Evolutionary conservation across 2,113 vertebrate genomes (phyloP).

Genomic region (Cichladusa arquata): DNA sequence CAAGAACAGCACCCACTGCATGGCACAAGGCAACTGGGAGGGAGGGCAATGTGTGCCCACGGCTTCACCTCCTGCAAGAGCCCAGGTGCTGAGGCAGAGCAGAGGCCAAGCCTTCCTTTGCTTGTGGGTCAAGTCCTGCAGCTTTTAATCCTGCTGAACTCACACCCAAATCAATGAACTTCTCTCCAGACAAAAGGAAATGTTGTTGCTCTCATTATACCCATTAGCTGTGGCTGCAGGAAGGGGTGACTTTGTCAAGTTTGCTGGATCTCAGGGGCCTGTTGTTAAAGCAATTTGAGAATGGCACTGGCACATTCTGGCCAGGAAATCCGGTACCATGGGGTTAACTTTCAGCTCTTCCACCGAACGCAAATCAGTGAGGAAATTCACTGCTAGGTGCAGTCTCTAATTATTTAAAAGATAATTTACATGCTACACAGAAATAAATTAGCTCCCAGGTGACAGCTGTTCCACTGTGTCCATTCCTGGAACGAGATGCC

Average conservation of each 20-base stretch:
- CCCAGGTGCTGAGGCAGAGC: background rate
- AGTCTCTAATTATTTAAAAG: slow-evolving; percentile 62
- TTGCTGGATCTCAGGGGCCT: background rate
- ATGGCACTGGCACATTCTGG: background rate
- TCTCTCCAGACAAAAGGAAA: background rate
- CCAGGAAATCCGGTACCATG: slow-evolving; percentile 32
- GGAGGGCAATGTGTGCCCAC: background rate
- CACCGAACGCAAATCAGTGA: background rate
- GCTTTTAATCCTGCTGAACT: background rate
- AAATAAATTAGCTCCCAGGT: slow-evolving; percentile 68
- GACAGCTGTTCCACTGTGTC: slow-evolving; percentile 51
- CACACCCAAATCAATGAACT: background rate
- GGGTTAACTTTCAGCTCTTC: slow-evolving; percentile 27
- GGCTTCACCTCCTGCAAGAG: background rate
- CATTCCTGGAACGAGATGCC: slow-evolving; percentile 36
- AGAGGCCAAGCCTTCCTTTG: background rate
- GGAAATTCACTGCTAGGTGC: slow-evolving; percentile 56
- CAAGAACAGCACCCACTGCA: background rate
- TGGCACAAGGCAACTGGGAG: background rate
- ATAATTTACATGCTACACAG: slow-evolving; percentile 63
- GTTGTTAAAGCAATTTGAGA: slow-evolving; percentile 33
- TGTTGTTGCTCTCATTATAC: background rate
- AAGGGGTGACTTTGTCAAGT: background rate
- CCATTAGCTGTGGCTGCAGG: background rate
- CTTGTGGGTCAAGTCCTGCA: background rate